Base-by-base conservation (phyloP, 2,888 invertebrate species). In the Lithophane ornitopus region DNA sequence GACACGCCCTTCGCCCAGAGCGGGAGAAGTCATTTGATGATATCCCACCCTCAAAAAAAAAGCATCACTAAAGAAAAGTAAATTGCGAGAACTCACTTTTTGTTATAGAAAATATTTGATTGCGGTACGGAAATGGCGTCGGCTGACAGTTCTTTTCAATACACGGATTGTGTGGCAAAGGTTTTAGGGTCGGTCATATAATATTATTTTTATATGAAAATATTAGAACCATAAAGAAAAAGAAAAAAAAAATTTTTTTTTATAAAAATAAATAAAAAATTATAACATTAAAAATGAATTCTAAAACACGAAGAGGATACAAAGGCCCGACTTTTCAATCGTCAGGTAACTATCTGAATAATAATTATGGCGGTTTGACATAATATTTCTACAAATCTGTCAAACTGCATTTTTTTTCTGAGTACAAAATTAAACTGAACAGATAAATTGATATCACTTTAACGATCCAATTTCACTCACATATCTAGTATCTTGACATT, bases 401-500 rank as follows among this genome's bases (percentile, higher is more conserved):
- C 19, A 49, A 19, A 49, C 22, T 52, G 49, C 22, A 52, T 52
- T 52, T 49, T 52, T 22, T 9, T 52, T 22, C n/a, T 6, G 34
- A n/a, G 9, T 11, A 41, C 11, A 54, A 74, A 28, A 65, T 19
- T 14, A 34, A n/a, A 58, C 44, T 4, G 0, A 54, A 39, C n/a
- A 34, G 22, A 56, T 49, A 67, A 74, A 67, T 74, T 74, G 56
- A 78, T 81, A 71, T 46, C 39, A 63, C 28, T 52, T 41, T 56
- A 62, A 66, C 7, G 56, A 46, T 76, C 28, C 59, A 66, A 80
- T 82, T 80, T 82, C 34, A 14, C 26, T 66, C 49, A 66, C 59
- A 34, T 77, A 56, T 70, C 65, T 76, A 62, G 61, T 58, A 74
- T 74, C 76, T 66, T 76, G 76, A 83, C 76, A 76, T 85, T 71